A percentile compares a stretch with the other conserved stretches of the same genome.
phyloP scores from a whole-genome alignment of 2,797 vertebrate genomes.

The Sphenopsis melanotis region DNA sequence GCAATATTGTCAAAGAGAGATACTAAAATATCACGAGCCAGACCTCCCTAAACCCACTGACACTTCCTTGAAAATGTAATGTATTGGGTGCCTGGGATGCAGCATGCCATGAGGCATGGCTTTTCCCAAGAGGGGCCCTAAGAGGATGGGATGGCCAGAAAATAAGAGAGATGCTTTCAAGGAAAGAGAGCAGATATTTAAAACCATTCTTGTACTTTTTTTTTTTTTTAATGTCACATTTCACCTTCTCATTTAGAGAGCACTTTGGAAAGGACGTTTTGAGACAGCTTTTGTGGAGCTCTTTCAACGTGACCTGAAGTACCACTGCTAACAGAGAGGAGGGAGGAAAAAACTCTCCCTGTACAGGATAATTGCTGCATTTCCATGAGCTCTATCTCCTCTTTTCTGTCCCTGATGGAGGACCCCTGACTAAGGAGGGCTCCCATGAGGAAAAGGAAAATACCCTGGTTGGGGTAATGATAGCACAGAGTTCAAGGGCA shows the following conservation, averaged over 20 bases:
- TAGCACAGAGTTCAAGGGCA: background rate
- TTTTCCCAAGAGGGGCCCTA: background rate
- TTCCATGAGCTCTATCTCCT: rapidly evolving
- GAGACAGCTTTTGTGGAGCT: background rate
- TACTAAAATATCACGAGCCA: background rate
- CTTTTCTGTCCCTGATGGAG: background rate
- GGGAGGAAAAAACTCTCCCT: rapidly evolving
- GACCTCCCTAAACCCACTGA: background rate
- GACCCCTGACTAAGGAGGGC: background rate
- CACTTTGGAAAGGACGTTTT: background rate
- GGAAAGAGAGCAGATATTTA: background rate
- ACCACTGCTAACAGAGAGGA: background rate
- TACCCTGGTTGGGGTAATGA: rapidly evolving
- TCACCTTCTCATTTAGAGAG: background rate
- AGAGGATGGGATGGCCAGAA: background rate
- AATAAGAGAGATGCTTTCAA: background rate
- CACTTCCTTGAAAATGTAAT: background rate
- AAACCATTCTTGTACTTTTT: rapidly evolving
- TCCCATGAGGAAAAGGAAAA: background rate
- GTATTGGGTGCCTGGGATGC: background rate
- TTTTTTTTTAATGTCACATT: background rate
- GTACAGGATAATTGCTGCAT: background rate
- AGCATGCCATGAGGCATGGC: background rate
- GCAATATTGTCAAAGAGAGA: background rate
- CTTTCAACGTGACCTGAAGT: background rate